Evolutionary conservation across 2,113 vertebrate genomes (phyloP), one percentile per base, ranked within the genome.

Genomic region (Calonectris borealis): DNA sequence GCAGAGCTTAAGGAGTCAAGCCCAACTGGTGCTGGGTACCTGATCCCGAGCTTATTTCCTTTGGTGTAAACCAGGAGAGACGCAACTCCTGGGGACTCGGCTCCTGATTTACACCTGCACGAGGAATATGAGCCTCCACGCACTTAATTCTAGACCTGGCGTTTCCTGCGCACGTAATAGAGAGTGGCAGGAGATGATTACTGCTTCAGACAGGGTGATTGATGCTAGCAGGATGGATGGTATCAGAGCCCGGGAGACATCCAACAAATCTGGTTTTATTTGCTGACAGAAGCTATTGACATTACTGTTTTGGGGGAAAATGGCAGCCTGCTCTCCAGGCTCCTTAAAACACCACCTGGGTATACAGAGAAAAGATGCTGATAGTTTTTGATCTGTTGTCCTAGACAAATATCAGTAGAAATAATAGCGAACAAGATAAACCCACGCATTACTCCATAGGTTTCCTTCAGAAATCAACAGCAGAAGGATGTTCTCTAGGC

Each of bases 221-320:
- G 96, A 97, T 96, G 94, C 60, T 70, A 77, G 88, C 51, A 68
- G 85, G 77, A 88, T 40, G 52, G 93, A 93, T 83, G 88, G 76
- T 65, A 87, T 84, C 73, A 75, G 61, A 82, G 68, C 77, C 75
- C 16, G 3, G 44, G 77, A 93, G 92, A 91, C 49, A 68, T 42
- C 49, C 82, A 86, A 85, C 66, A 92, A 89, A 93, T 90, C 84
- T 73, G 62, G 32, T 71, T 97, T 91, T 93, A 94, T 86, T 92
- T 92, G 94, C 80, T 95, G 93, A 96, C 95, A 97, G 79, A 83
- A 95, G 70, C 75, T 95, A 93, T 77, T 94, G 93, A 91, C 79
- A 71, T 95, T 79, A 90, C 85, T 87, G 82, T 11, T 90, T 77
- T 40, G 4, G 27, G 61, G 24, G 52, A 8, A 75, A 83, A 84